phyloP scores from a whole-genome alignment of 2,113 vertebrate species.

The Ctenodactylus gundi region DNA sequence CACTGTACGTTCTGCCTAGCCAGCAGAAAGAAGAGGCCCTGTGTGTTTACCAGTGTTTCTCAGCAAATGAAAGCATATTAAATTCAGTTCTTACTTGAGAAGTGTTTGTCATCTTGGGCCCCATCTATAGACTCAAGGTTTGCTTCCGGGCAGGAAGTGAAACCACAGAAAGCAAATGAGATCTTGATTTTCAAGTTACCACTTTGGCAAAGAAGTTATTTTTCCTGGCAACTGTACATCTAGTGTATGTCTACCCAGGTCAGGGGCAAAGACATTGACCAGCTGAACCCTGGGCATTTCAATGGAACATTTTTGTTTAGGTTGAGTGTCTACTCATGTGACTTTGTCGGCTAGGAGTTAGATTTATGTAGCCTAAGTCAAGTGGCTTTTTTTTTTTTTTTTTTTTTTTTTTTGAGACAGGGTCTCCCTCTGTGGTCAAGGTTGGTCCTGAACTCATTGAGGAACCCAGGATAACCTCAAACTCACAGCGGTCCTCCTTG shows the following conservation, averaged over 20 bases:
- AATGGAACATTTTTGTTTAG: neutral
- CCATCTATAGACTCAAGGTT: neutral
- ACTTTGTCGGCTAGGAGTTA: neutral
- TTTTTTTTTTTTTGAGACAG: too few relatives aligned
- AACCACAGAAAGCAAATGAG: conserved; percentile 55
- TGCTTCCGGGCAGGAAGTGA: conserved; percentile 70
- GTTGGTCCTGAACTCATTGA: too few relatives aligned
- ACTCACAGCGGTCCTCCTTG: too few relatives aligned
- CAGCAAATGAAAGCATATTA: conserved; percentile 10
- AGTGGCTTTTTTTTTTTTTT: too few relatives aligned
- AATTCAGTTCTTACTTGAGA: neutral
- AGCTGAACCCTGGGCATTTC: neutral
- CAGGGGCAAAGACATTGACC: neutral
- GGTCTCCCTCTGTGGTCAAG: too few relatives aligned
- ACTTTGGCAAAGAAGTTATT: neutral
- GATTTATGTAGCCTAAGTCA: neutral
- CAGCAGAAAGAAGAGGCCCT: neutral
- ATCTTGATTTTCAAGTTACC: conserved; percentile 7
- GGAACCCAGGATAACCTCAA: too few relatives aligned
- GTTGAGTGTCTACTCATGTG: too few relatives aligned
- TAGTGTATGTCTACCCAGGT: neutral
- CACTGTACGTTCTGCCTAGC: neutral
- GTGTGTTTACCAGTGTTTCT: neutral
- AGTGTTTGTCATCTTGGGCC: neutral
- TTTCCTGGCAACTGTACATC: neutral